Percentiles rank a stretch among this genome's conserved stretches.
phyloP scores from a whole-genome alignment of 2,888 invertebrate species.

The Crepidodera aurea region DNA sequence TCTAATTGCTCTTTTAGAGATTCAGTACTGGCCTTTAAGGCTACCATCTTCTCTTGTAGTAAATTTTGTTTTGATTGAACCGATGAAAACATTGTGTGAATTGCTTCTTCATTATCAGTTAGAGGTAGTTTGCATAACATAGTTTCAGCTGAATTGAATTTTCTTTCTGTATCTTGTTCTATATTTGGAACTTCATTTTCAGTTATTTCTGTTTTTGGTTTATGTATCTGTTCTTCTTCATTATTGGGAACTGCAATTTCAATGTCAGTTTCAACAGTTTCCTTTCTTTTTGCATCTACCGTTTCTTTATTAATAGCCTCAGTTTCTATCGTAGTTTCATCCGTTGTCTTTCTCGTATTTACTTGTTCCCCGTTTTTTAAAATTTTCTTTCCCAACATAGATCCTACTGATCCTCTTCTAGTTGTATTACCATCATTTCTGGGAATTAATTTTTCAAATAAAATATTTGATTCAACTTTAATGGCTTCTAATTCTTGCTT shows the following conservation, averaged over 20 bases:
- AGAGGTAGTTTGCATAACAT: background rate
- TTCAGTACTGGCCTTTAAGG: slow-evolving; percentile 36
- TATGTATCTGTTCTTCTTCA: no score
- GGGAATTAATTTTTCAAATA: background rate
- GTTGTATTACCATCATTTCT: background rate
- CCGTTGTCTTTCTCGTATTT: no score
- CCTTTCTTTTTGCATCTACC: no score
- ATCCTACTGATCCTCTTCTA: background rate
- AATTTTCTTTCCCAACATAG: no score
- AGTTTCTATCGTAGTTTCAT: no score
- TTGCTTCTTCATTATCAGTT: slow-evolving; percentile 14
- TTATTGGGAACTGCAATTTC: no score
- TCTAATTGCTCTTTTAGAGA: slow-evolving; percentile 37
- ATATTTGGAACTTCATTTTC: background rate
- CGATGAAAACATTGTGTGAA: background rate
- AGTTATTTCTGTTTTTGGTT: no score
- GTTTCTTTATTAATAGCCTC: no score
- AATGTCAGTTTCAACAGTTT: no score
- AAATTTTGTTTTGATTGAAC: slow-evolving; percentile 30
- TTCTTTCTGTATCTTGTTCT: background rate
- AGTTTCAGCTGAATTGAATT: background rate
- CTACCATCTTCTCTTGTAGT: slow-evolving; percentile 37
- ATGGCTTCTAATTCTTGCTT: background rate
- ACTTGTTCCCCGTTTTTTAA: no score
- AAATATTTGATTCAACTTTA: background rate